These are phyloP conservation scores for Paralichthys olivaceus DNA, from an alignment of 2,113 vertebrate genomes.

Conservation along the genomic window DNA sequence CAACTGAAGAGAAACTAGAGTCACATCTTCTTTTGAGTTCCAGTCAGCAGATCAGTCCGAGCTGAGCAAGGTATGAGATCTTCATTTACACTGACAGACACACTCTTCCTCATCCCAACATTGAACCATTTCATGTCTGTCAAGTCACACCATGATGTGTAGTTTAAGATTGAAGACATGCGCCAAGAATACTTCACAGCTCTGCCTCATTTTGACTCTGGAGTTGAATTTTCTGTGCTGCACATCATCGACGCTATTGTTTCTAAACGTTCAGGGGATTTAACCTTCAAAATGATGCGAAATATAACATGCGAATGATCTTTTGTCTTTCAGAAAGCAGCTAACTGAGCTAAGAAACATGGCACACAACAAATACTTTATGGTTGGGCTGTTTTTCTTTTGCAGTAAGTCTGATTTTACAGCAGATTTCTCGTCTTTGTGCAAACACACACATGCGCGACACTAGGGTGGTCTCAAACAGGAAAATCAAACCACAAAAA, in stretches of 20 bases:
- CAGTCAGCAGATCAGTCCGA: not conserved
- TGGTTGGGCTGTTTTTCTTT: constrained; percentile 20
- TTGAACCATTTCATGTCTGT: constrained; percentile 13
- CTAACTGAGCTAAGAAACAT: constrained; percentile 27
- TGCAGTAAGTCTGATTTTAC: constrained; percentile 61
- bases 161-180: not conserved
- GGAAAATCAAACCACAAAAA: constrained; percentile 71
- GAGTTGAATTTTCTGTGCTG: not conserved
- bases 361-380: constrained; percentile 27
- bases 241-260: not conserved
- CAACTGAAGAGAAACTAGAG: constrained; percentile 14
- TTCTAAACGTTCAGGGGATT: not conserved
- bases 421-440: not conserved
- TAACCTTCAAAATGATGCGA: not conserved
- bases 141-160: not conserved
- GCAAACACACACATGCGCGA: not conserved
- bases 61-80: constrained; percentile 37
- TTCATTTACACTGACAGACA: constrained; percentile 9
- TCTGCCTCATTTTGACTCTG: not conserved
- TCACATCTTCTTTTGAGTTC: constrained; percentile 11
- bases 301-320: not conserved
- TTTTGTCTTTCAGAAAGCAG: constrained; percentile 42
- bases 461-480: constrained; percentile 50
- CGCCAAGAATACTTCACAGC: not conserved
- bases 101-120: not conserved